These are phyloP conservation scores for Coenonympha arcania DNA, from an alignment of 2,888 invertebrate species.

Conservation along the genomic window DNA sequence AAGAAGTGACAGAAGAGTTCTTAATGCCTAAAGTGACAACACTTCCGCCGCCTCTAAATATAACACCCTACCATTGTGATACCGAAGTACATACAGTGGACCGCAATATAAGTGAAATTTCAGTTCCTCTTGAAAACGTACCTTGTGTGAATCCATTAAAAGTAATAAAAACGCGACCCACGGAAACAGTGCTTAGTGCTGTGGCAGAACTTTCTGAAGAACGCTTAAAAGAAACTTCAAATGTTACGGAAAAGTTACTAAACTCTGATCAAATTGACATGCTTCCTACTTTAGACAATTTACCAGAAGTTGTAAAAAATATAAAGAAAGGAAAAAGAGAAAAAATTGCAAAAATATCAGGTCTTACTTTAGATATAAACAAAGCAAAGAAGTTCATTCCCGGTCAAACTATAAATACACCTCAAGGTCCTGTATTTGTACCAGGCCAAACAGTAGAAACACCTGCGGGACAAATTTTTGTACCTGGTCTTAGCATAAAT, in stretches of 20 bases:
- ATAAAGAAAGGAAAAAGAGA: slow-evolving; percentile 75
- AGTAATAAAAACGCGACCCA: slow-evolving; percentile 69
- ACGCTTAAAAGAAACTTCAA: slow-evolving; percentile 74
- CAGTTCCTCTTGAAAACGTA: slow-evolving; percentile 74
- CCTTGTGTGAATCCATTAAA: slow-evolving; percentile 77
- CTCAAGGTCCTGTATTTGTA: slow-evolving; percentile 80
- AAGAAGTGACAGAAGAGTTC: slow-evolving; percentile 66
- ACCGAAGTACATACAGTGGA: slow-evolving; percentile 70
- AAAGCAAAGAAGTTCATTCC: slow-evolving; percentile 80
- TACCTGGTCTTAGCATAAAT: slow-evolving; percentile 81
- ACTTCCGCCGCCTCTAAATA: slow-evolving; percentile 66
- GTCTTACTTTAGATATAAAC: slow-evolving; percentile 77
- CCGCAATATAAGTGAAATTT: slow-evolving; percentile 67
- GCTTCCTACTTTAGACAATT: slow-evolving; percentile 77
- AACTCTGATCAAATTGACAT: slow-evolving; percentile 70
- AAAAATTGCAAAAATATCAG: slow-evolving; percentile 76
- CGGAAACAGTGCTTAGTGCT: slow-evolving; percentile 57
- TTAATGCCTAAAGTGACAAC: slow-evolving; percentile 59
- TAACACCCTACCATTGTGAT: slow-evolving; percentile 66
- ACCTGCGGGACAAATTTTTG: slow-evolving; percentile 78
- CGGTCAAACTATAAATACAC: slow-evolving; percentile 81
- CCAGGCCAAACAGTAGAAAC: slow-evolving; percentile 84
- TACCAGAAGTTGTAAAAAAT: slow-evolving; percentile 76
- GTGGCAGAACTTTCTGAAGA: slow-evolving; percentile 73
- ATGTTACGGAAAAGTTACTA: slow-evolving; percentile 75